Base-by-base conservation (phyloP, 2,797 vertebrate species). In the Halcyon leucocephala region DNA sequence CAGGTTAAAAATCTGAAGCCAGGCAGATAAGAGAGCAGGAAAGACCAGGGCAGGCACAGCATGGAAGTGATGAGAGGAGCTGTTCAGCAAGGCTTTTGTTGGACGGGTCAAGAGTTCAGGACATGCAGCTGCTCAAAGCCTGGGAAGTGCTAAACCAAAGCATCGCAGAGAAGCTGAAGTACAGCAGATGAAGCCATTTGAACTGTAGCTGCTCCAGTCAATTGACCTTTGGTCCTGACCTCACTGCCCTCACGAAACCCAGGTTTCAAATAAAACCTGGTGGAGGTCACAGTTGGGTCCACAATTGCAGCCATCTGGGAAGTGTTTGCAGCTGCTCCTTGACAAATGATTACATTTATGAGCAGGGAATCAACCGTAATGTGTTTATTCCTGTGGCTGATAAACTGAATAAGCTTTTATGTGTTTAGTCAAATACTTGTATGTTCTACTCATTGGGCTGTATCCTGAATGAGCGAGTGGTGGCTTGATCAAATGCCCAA, bases 351-450 rank as follows among this genome's bases (percentile, higher is more conserved):
- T 58, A 44, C 4, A 2, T 73, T 89, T 79, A 46, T 70, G 86
- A 57, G 73, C 2, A 1, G 70, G 86, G 73, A 67, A 65, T 89
- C 1, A 1, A 41, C 72, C 2, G 0, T 44, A 44, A 61, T 0
- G 2, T 26, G 31, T 61, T 82, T 35, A 19, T 94, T 94, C 79
- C 67, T 87, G 6, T 65, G 12, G 22, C 86, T 94, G 86, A 57
- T 74, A 26, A 80, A 44, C 61, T 82, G 22, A 0, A 0, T 33
- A 6, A 78, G 48, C 55, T n/a, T 64, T 66, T 28, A 1, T 25
- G 39, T 6, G 8, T 49, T 80, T 72, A 57, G 22, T 81, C 0
- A 0, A 21, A 46, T 48, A 28, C 31, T 37, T 10, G 35, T 83
- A 22, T 72, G 58, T 65, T 82, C 64, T 65, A 42, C 62, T 93